Evolutionary conservation across 1,140 invertebrate species (phyloP), one percentile per base, ranked within the genome.

Genomic region (Ceratosolen solmsi): DNA sequence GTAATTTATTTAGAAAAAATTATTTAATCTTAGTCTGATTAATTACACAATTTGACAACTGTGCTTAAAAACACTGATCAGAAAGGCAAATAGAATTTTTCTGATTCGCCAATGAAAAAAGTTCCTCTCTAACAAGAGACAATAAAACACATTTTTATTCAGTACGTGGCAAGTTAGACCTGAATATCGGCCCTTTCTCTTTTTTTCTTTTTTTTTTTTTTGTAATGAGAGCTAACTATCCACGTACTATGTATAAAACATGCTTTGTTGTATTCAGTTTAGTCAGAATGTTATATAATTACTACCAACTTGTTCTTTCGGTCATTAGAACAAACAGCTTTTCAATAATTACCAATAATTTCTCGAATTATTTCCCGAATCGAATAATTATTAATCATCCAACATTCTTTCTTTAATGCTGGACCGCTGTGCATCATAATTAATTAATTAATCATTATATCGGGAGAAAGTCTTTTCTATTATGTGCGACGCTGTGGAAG

Each of bases 61-160:
- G 2, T 11, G 22, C 38, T 36, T 68, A 38, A 68, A 68, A 68
- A n/a, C 33, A 38, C 38, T 68, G 63, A 68, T 68, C 63, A 68
- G 63, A 20, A 68, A 38, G 8, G 63, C 20, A 68, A 68, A 68
- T 68, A 68, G n/a, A 68, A n/a, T 68, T 63, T 38, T 68, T 38
- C 15, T 38, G 36, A 68, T 68, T 68, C 20, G 15, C 38, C 63
- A 68, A 68, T 68, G 63, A 68, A 68, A n/a, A 68, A 68, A 68
- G 36, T 68, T 68, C 9, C 11, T 68, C 22, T 15, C 63, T 68
- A 68, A 68, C 30, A 68, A 68, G 36, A 38, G 63, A 68, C 63
- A 68, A 38, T 68, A n/a, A 36, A 68, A n/a, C 22, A 38, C 33
- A 13, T 38, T 68, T 68, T 68, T 68, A 68, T 68, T 68, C 63